Base-by-base conservation (phyloP, 2,888 invertebrate genomes). In the Cistogaster globosa region DNA sequence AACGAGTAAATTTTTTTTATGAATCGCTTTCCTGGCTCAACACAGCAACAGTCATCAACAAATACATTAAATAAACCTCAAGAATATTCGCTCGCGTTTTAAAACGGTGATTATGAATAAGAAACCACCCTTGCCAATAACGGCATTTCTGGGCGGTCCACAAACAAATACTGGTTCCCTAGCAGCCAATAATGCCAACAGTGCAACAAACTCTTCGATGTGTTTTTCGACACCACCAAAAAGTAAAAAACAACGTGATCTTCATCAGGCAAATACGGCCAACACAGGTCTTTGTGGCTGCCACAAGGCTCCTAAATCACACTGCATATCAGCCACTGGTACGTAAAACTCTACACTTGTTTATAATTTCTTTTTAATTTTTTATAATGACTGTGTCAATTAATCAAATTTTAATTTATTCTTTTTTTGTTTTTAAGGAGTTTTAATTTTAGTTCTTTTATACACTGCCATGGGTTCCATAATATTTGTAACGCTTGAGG, bases 401-500 rank as follows among this genome's bases (percentile, higher is more conserved):
- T 38, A 0, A 45, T 48, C 48, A 6, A 0, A 57, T 53, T 11
- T 51, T 38, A 22, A 38, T 20, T 48, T 53, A 57, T 48, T 57
- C 55, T 38, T 53, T 55, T 42, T 32, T 63, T 48, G 7, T 69
- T 32, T 42, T 53, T 36, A 82, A 92, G 92, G 92, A 88, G 93
- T 93, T 48, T 87, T 93, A 71, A 89, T 96, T 87, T 94, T 98
- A 76, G 98, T 98, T 20, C 94, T 98, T 62, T 96, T 96, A 16
- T 99, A 99, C 93, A 97, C 98, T 86, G 95, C 98, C 68, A 94
- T 98, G 89, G 98, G 98, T 16, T 98, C 97, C 32, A 96, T 98
- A 90, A 95, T 98, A 82, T 99, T 98, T 93, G 96, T 97, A 92
- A 96, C 96, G 16, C 93, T 97, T 77, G 97, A 97, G 92, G 97